Evolutionary conservation across 1,140 invertebrate species (phyloP).

Genomic region (Drosophila mauritiana): DNA sequence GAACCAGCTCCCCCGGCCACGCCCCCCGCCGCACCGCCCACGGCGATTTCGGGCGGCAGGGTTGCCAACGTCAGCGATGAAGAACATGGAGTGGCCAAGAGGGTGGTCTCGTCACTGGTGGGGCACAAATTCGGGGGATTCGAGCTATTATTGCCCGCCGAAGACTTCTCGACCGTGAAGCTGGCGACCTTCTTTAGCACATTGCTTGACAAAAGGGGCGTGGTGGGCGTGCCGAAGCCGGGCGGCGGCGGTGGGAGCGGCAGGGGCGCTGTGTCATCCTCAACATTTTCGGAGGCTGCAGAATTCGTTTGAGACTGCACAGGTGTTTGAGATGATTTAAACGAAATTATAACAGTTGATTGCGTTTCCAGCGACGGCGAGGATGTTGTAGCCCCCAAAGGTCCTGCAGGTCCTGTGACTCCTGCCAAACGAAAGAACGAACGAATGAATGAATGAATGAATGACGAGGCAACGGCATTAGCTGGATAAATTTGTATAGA

Average conservation of each 20-base stretch:
- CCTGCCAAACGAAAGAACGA: slow-evolving; percentile 32
- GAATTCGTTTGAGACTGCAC: slow-evolving; percentile 73
- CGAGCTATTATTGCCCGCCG: slow-evolving; percentile 52
- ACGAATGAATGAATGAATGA: slow-evolving; percentile 31
- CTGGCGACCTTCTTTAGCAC: slow-evolving; percentile 93
- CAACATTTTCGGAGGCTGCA: slow-evolving; percentile 45
- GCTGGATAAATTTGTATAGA: slow-evolving; percentile 57
- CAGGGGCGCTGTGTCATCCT: slow-evolving; percentile 48
- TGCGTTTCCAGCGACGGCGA: slow-evolving; percentile 75
- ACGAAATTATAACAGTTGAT: slow-evolving; percentile 85
- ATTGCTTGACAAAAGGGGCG: slow-evolving; percentile 85
- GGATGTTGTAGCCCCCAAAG: slow-evolving; percentile 11
- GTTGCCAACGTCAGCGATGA: slow-evolving; percentile 41
- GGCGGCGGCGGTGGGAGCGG: slow-evolving; percentile 51
- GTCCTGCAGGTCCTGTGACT: slow-evolving; percentile 25
- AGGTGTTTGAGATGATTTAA: slow-evolving; percentile 85
- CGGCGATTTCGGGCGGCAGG: slow-evolving; percentile 23
- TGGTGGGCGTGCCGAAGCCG: slow-evolving; percentile 85
- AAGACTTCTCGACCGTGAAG: slow-evolving; percentile 89
- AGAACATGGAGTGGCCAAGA: slow-evolving; percentile 41
- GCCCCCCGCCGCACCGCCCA: slow-evolving; percentile 4
- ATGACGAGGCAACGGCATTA: slow-evolving; percentile 58
- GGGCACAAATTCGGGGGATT: slow-evolving; percentile 18
- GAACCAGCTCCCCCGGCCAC: slow-evolving; percentile 43
- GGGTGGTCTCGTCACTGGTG: slow-evolving; percentile 50